Evolutionary conservation across 2,888 invertebrate species (phyloP).

Genomic region (Heteromyza rotundicornis): DNA sequence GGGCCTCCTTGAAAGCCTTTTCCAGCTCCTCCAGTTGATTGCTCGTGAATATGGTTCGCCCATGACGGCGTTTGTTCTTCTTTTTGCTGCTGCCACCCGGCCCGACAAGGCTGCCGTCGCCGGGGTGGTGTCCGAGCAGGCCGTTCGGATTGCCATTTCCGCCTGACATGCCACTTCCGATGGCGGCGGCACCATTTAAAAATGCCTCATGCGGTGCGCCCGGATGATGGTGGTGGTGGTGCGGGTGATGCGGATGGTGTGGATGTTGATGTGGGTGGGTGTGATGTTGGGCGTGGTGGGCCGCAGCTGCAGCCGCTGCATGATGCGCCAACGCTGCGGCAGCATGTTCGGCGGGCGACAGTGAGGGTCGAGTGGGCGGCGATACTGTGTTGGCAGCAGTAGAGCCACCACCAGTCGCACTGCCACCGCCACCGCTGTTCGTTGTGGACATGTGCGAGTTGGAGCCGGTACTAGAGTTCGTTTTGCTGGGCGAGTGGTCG

Average conservation of each 20-base stretch:
- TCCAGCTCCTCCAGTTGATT: conserved; percentile 99
- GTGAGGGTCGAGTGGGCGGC: conserved; percentile 21
- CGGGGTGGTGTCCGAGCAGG: conserved; percentile 31
- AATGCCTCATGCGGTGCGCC: conserved; percentile 31
- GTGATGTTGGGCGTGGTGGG: conserved; percentile 42
- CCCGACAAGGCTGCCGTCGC: conserved; percentile 39
- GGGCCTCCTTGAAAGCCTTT: conserved; percentile 98
- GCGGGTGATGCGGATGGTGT: conserved; percentile 44
- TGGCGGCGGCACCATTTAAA: conserved; percentile 32
- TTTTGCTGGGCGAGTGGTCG: conserved; percentile 53
- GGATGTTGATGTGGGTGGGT: conserved; percentile 36
- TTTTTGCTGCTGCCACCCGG: conserved; percentile 69
- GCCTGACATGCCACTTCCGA: conserved; percentile 35
- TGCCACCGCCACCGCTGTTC: conserved; percentile 10
- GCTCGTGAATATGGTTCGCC: conserved; percentile 98
- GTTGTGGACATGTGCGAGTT: conserved; percentile 8
- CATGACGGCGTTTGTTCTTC: conserved; percentile 92
- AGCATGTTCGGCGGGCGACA: conserved; percentile 51
- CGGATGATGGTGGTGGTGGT: conserved; percentile 46
- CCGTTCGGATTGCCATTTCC: conserved; percentile 31
- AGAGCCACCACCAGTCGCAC: background rate
- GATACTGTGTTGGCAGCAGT: conserved; percentile 14
- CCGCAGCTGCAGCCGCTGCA: conserved; percentile 51
- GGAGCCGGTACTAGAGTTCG: conserved; percentile 28
- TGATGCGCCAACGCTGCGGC: conserved; percentile 48